phyloP scores from a whole-genome alignment of 1,140 invertebrate species.

The Matsumurasca onukii region DNA sequence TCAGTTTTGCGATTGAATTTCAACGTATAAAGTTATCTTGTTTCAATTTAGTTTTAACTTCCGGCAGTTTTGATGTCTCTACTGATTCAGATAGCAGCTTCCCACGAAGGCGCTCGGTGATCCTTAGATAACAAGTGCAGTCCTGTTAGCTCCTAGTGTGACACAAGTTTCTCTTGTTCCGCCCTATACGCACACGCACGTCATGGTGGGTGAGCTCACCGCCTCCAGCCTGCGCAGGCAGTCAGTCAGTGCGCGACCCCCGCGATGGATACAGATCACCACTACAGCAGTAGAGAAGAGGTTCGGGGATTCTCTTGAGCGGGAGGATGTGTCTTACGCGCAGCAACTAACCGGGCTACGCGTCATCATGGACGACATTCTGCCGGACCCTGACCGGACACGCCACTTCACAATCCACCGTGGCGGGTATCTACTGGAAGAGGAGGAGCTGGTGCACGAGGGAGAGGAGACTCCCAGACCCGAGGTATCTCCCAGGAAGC shows the following conservation, averaged over 20 bases:
- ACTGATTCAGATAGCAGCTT: too few relatives aligned
- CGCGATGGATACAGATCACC: slow-evolving; percentile 29
- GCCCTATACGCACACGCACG: slow-evolving; percentile 11
- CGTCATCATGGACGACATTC: slow-evolving; percentile 39
- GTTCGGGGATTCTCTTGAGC: slow-evolving; percentile 30
- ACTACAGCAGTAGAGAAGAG: neutral
- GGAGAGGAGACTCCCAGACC: slow-evolving; percentile 40
- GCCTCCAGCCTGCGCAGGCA: neutral
- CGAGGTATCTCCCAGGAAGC: slow-evolving; percentile 30
- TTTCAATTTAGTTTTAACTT: too few relatives aligned
- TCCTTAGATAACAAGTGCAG: too few relatives aligned
- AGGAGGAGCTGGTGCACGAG: slow-evolving; percentile 47
- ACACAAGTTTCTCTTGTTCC: slow-evolving; percentile 28
- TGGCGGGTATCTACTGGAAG: slow-evolving; percentile 45
- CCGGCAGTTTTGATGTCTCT: too few relatives aligned
- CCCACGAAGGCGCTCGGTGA: too few relatives aligned
- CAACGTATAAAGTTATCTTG: too few relatives aligned
- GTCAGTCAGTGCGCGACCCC: slow-evolving; percentile 19
- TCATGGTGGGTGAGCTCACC: slow-evolving; percentile 25
- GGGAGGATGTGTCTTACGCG: slow-evolving; percentile 35
- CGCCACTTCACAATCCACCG: slow-evolving; percentile 38
- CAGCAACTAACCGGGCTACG: slow-evolving; percentile 46
- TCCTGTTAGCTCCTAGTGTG: neutral
- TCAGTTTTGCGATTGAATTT: too few relatives aligned
- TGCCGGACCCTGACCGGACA: neutral